Evolutionary conservation across 2,797 vertebrate genomes (phyloP).

Genomic region (Nannoperca obscura): DNA sequence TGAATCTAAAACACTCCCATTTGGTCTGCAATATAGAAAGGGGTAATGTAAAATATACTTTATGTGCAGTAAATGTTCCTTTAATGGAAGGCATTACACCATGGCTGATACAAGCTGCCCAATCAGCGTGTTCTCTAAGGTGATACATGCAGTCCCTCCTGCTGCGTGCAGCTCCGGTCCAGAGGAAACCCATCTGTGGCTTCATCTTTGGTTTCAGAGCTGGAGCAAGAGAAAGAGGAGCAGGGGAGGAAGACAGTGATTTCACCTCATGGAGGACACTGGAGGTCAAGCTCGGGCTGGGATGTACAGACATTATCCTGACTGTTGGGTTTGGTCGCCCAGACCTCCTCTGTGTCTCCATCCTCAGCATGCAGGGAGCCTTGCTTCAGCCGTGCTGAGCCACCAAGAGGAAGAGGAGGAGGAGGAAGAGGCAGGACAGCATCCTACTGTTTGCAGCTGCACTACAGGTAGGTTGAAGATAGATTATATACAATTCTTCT

Average conservation of each 20-base stretch:
- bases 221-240: background rate
- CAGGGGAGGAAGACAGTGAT: background rate
- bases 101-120: conserved; percentile 19
- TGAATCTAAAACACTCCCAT: background rate
- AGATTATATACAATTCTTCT: background rate
- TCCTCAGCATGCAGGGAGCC: conserved; percentile 22
- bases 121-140: conserved; percentile 24
- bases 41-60: background rate
- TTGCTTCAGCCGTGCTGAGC: background rate
- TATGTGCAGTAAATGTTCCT: background rate
- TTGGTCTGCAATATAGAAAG: background rate
- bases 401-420: conserved; percentile 42
- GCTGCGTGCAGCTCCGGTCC: conserved; percentile 12
- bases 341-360: conserved; percentile 25
- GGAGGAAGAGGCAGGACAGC: conserved; percentile 30
- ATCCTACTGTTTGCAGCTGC: conserved; percentile 37
- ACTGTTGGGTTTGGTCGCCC: conserved; percentile 35
- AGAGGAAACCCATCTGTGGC: conserved; percentile 26
- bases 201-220: conserved; percentile 8
- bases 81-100: conserved; percentile 38
- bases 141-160: conserved; percentile 11
- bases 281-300: background rate
- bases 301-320: conserved; percentile 55
- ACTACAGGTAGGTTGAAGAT: conserved; percentile 39
- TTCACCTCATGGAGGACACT: background rate